Conservation (phyloP, 2,888 invertebrate species). For the Spisula solida region DNA sequence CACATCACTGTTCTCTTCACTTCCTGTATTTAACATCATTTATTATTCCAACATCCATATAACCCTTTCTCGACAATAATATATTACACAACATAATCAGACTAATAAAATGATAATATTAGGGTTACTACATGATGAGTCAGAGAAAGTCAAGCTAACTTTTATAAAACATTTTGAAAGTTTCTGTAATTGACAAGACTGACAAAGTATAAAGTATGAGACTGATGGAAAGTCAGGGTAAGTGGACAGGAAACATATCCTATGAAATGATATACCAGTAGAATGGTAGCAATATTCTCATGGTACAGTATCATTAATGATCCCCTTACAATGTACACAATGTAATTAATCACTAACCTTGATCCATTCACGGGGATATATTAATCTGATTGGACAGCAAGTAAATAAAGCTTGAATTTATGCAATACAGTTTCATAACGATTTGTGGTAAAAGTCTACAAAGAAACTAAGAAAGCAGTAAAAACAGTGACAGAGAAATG, state of each 20-base stretch:
- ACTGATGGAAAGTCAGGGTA: no score
- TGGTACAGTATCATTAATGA: neutral
- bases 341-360: neutral
- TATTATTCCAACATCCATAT: no score
- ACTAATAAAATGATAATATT: no score
- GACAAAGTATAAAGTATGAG: no score
- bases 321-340: neutral
- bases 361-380: neutral
- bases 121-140: no score
- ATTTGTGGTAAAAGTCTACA: neutral
- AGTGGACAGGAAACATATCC: no score
- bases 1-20: neutral
- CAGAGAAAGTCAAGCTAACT: no score
- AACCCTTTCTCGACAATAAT: no score
- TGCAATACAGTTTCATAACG: neutral
- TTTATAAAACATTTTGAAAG: no score
- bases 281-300: neutral
- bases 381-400: neutral
- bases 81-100: no score
- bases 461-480: neutral
- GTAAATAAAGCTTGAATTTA: slow-evolving; percentile 2
- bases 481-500: neutral
- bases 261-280: neutral
- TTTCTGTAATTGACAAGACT: no score
- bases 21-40: neutral